phyloP scores from a whole-genome alignment of 2,888 invertebrate species.

The Matsumyia berberina region DNA sequence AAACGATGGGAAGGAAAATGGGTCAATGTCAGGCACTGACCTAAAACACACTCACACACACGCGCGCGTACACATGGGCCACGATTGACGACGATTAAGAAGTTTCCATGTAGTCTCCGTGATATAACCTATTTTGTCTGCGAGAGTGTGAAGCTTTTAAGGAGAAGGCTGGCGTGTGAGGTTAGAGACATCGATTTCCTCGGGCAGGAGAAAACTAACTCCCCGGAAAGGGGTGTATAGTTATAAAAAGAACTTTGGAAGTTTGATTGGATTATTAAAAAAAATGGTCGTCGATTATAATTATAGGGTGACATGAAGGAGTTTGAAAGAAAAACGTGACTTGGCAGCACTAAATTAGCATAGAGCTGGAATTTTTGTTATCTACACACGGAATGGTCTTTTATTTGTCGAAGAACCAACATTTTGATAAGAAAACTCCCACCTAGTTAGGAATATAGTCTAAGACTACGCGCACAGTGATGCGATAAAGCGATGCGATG shows the following conservation, averaged over 20 bases:
- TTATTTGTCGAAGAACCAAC: no score
- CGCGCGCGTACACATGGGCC: background rate
- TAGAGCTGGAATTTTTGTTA: no score
- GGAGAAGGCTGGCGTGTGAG: background rate
- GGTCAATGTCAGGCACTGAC: constrained; percentile 56
- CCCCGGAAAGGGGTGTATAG: background rate
- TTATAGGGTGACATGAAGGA: no score
- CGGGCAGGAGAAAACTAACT: background rate
- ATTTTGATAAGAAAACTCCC: no score
- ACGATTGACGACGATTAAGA: background rate
- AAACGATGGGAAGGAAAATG: constrained; percentile 20
- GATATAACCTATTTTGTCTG: background rate
- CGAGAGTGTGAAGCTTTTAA: constrained; percentile 1
- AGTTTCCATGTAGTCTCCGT: background rate
- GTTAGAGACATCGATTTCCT: background rate
- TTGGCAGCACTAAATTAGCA: no score
- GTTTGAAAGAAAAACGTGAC: no score
- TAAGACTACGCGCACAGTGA: no score
- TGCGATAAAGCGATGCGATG: no score
- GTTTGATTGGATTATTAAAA: no score
- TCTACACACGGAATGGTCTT: no score
- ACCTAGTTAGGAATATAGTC: no score
- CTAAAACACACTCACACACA: constrained; percentile 18
- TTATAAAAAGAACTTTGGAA: background rate
- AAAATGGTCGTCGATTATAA: no score